Evolutionary conservation across 2,888 invertebrate genomes (phyloP).

Genomic region (Polyommatus icarus): DNA sequence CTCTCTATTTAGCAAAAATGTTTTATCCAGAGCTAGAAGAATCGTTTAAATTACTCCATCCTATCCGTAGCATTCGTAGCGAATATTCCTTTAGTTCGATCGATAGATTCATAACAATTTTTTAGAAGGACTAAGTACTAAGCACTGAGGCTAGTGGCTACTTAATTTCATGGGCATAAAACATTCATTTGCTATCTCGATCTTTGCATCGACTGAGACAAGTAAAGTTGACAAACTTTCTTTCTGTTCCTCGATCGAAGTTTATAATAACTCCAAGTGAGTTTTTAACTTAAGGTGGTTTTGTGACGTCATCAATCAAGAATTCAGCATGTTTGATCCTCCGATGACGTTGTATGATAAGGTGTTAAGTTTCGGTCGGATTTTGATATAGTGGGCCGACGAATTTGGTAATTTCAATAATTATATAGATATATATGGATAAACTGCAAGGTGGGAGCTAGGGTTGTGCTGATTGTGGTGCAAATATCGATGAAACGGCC

Average conservation of each 20-base stretch:
- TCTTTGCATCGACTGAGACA: neutral
- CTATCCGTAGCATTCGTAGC: no score
- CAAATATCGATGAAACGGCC: neutral
- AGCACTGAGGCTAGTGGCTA: no score
- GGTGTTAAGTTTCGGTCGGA: conserved; percentile 17
- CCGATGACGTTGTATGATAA: neutral
- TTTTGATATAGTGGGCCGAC: conserved; percentile 15
- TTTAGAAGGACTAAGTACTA: no score
- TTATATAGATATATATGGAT: conserved; percentile 26
- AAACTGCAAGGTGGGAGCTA: conserved; percentile 16
- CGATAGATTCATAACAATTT: no score
- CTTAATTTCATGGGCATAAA: no score
- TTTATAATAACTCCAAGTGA: neutral
- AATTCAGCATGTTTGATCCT: neutral
- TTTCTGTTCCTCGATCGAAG: neutral
- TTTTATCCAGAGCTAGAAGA: no score
- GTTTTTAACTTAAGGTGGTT: neutral
- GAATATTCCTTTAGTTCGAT: no score
- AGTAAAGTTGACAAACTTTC: neutral
- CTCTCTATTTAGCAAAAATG: no score
- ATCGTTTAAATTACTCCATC: no score
- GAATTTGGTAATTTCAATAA: conserved; percentile 23
- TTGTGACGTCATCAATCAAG: neutral
- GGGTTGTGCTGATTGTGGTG: neutral
- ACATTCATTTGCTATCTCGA: no score